Evolutionary conservation across 2,797 vertebrate species (phyloP), one percentile per base, ranked within the genome.

Genomic region (Botia kubotai): DNA sequence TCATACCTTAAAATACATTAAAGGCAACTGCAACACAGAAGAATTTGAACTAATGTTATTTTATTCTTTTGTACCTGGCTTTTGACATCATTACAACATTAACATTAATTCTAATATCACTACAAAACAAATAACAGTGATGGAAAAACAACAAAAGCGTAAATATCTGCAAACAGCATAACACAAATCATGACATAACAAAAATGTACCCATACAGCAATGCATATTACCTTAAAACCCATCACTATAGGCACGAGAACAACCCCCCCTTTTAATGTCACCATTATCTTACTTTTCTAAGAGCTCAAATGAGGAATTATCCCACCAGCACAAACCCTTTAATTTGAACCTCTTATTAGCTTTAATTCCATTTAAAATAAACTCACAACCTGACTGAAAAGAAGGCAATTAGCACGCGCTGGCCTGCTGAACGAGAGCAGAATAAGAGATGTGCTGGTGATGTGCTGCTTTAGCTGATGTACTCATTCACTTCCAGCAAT

Each of bases 351-450:
- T 81, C 92, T 92, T 91, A 86, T 94, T 91, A 88, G 90, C 90
- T 88, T 90, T 93, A 94, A 95, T 94, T 94, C 90, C 90, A 91
- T 92, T 94, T 90, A 90, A 90, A 92, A 93, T 92, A 89, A 90
- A 93, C 91, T 93, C 94, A 93, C 94, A 93, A 92, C 88, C 91
- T 77, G 87, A 94, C 93, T 95, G 90, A 90, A 93, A 93, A 93
- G 90, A 88, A 92, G 92, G 91, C 92, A 95, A 96, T 96, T 95
- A 96, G 92, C 88, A 87, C 87, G 89, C 74, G 90, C 89, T 92
- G 90, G 94, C 94, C 94, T 92, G 89, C 93, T 94, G 95, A 94
- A 94, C 92, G 93, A 86, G 85, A 79, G 79, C 89, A 92, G 94
- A 94, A 92, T 91, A 88, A 89, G 86, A 91, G 92, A 92, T 95